phyloP scores from a whole-genome alignment of 2,113 vertebrate genomes.

The Piaya cayana region DNA sequence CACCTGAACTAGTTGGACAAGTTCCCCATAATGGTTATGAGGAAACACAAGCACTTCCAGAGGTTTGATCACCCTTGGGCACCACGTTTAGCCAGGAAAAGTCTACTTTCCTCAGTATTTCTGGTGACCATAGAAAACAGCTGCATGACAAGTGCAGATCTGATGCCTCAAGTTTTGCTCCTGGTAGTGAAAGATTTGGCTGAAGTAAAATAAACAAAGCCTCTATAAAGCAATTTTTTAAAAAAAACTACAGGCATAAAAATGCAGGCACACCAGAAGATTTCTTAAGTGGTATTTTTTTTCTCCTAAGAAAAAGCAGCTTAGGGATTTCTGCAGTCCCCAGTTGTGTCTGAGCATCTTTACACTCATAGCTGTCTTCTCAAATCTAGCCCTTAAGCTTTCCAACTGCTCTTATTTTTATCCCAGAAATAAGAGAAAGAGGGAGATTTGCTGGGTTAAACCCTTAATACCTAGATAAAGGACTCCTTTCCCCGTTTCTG shows the following conservation, averaged over 20 bases:
- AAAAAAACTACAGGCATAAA: not conserved
- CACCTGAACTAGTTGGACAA: not conserved
- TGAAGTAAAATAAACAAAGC: not conserved
- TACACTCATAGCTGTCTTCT: not conserved
- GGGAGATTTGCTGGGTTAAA: constrained; percentile 44
- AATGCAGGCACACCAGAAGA: not conserved
- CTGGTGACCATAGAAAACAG: not conserved
- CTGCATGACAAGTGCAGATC: not conserved
- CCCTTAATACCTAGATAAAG: constrained; percentile 34
- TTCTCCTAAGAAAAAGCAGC: not conserved
- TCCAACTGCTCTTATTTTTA: constrained; percentile 36
- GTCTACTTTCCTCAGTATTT: not conserved
- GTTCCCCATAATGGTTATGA: not conserved
- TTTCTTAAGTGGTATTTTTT: not conserved
- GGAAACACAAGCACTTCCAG: not conserved
- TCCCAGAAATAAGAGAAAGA: constrained; percentile 33
- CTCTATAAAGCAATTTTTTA: not conserved
- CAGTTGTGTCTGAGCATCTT: constrained; percentile 8
- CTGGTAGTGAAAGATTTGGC: not conserved
- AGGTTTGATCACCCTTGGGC: not conserved
- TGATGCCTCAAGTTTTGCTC: not conserved
- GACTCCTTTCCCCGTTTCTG: not conserved
- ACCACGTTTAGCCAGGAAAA: not conserved
- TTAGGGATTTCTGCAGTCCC: constrained; percentile 11
- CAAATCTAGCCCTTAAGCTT: constrained; percentile 36